Percentiles rank a stretch among this genome's conserved stretches.
phyloP scores from a whole-genome alignment of 2,888 invertebrate genomes.

The Deroplatys truncata region DNA sequence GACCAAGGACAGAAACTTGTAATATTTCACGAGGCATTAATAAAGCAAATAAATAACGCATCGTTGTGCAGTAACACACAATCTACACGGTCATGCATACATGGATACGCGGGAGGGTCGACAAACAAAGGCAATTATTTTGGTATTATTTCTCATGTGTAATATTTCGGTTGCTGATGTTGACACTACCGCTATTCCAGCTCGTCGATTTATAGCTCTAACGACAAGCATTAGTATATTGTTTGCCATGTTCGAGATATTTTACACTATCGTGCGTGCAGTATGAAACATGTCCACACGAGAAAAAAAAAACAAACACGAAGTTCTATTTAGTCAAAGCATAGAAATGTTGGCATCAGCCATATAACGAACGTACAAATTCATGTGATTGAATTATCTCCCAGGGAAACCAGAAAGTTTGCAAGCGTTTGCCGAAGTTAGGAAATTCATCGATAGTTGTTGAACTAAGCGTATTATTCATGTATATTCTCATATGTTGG shows the following conservation, averaged over 20 bases:
- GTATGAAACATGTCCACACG: background rate
- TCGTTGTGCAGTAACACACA: background rate
- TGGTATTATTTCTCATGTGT: background rate
- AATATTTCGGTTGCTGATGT: background rate
- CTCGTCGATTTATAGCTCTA: background rate
- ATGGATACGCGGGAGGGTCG: background rate
- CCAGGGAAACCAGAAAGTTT: too few species aligned
- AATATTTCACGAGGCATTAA: too few species aligned
- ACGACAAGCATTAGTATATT: background rate
- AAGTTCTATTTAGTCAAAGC: background rate
- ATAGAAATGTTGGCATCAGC: background rate
- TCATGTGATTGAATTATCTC: too few species aligned
- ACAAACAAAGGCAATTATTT: background rate
- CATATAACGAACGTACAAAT: background rate
- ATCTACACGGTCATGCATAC: background rate
- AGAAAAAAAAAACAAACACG: too few species aligned
- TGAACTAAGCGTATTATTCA: too few species aligned
- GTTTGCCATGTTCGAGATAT: background rate
- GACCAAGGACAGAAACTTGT: too few species aligned
- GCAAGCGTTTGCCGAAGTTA: too few species aligned
- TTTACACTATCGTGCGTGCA: background rate
- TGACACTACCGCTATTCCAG: background rate
- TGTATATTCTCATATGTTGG: too few species aligned
- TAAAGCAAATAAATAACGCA: background rate
- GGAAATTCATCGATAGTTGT: too few species aligned